Base-by-base conservation (phyloP, 2,113 vertebrate species). In the Eurypyga helias region DNA sequence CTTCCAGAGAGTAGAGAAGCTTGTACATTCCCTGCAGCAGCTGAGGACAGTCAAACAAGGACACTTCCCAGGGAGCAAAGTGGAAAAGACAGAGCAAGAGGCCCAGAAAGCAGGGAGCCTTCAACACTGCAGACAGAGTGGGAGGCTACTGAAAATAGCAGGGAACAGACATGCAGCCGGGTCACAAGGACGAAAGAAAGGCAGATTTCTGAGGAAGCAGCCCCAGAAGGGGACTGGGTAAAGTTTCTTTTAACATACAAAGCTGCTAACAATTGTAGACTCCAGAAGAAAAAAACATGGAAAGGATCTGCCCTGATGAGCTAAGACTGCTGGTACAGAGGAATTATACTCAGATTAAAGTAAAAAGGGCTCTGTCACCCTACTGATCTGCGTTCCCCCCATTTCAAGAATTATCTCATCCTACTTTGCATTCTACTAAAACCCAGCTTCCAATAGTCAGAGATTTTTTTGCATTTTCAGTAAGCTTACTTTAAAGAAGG, bases 61-160 rank as follows among this genome's bases (percentile, higher is more conserved):
- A 83, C 61, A 88, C 14, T 54, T 86, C 31, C 58, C 86, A 96
- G 17, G 18, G 28, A 89, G 29, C 4, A 62, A 83, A 93, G 51
- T 15, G 17, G 29, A 86, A 77, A 82, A 81, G 29, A 77, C 7
- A 81, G 31, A 84, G 51, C 28, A 83, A 81, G 23, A 80, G 15
- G 72, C 7, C 7, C 66, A 83, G 86, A 89, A 89, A 28, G 34
- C 49, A 77, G 45, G 34, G 57, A 86, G 76, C 23, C 62, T 86
- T 97, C 82, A 77, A 49, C 36, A 25, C 43, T 62, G 76, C 75
- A 95, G 90, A 86, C 90, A 92, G 93, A 95, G 86, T 70, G 76
- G 86, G 79, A 92, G 75, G 90, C 66, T 93, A 60, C 91, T 55
- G 76, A 96, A 96, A 96, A 93, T 77, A 90, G 80, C 76, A 62